A percentile compares a stretch with the other conserved stretches of the same genome.
phyloP scores from a whole-genome alignment of 2,113 vertebrate genomes.

The Tenrec ecaudatus region DNA sequence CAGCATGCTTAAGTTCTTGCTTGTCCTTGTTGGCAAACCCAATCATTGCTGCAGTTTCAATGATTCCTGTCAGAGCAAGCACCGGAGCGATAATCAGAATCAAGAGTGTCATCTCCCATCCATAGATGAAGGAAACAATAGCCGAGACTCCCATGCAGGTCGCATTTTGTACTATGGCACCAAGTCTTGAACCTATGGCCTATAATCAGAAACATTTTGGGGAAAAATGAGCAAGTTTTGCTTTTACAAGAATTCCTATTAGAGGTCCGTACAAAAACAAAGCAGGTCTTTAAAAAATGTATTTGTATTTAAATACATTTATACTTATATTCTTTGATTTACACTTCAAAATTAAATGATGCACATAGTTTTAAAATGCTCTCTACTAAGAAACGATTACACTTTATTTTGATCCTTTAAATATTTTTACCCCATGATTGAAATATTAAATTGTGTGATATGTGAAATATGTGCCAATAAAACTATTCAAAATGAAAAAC shows the following conservation, averaged over 20 bases:
- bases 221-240: slow-evolving; percentile 12
- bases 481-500: no score
- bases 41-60: slow-evolving; percentile 68
- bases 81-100: slow-evolving; percentile 73
- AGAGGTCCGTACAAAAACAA: slow-evolving; percentile 30
- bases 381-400: background rate
- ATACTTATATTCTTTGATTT: background rate
- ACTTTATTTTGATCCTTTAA: background rate
- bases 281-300: background rate
- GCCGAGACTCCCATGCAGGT: slow-evolving; percentile 75
- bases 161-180: slow-evolving; percentile 72
- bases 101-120: slow-evolving; percentile 80
- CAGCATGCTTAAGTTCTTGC: slow-evolving; percentile 69
- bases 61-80: slow-evolving; percentile 74
- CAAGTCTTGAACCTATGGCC: slow-evolving; percentile 74
- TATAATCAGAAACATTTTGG: slow-evolving; percentile 65
- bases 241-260: slow-evolving; percentile 17
- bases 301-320: background rate
- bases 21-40: slow-evolving; percentile 76
- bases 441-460: no score
- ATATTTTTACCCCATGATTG: no score
- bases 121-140: slow-evolving; percentile 69
- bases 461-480: no score
- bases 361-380: slow-evolving; percentile 28
- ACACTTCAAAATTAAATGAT: slow-evolving; percentile 45